Base-by-base conservation (phyloP, 2,888 invertebrate genomes). In the Antitype chi region DNA sequence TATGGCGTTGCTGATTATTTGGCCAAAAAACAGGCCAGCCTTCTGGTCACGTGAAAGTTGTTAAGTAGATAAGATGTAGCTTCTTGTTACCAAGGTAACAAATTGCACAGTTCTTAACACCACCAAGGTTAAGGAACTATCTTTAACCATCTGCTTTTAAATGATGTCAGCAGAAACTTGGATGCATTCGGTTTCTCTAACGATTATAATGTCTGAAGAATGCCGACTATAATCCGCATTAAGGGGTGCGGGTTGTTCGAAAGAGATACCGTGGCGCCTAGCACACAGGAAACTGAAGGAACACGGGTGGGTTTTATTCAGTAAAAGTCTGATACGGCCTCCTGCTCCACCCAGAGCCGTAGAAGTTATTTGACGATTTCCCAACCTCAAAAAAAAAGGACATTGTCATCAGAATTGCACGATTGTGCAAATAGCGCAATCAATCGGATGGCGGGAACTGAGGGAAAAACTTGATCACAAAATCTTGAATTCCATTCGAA, bases 321-420 rank as follows among this genome's bases (percentile, higher is more conserved):
- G n/a, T n/a, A n/a, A n/a, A n/a, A n/a, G n/a, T n/a, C n/a, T n/a
- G n/a, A n/a, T n/a, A n/a, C n/a, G n/a, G n/a, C n/a, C n/a, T n/a
- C n/a, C n/a, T n/a, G n/a, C n/a, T n/a, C n/a, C n/a, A n/a, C n/a
- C n/a, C n/a, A n/a, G n/a, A n/a, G n/a, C n/a, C n/a, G n/a, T n/a
- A n/a, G n/a, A n/a, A n/a, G n/a, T n/a, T n/a, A n/a, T n/a, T n/a
- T n/a, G n/a, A n/a, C n/a, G n/a, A n/a, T n/a, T n/a, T n/a, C n/a
- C n/a, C n/a, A n/a, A n/a, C n/a, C n/a, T n/a, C n/a, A n/a, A n/a
- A n/a, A n/a, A n/a, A n/a, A n/a, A 53, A 77, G 62, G 69, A 62
- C 62, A 74, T n/a, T 74, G 55, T 74, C 73, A 55, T 11, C 9
- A 8, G 43, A 70, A 28, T 6, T 15, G 0, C 38, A 64, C 25